Evolutionary conservation across 2,113 vertebrate genomes (phyloP).

Genomic region (Aythya baeri): DNA sequence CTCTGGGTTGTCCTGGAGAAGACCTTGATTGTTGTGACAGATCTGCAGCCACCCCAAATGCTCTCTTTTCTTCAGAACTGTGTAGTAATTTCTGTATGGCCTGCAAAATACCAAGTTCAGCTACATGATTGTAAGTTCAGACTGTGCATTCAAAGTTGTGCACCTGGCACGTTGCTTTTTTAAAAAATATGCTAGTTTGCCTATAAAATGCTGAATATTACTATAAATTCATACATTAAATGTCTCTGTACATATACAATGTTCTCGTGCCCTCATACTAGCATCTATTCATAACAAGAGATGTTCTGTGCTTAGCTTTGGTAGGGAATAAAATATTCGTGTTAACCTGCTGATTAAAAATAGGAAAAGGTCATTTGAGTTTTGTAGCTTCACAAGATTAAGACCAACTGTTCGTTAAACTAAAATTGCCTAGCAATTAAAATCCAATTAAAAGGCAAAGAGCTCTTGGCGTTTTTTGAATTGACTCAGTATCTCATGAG

Average conservation of each 20-base stretch:
- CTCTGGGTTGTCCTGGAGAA: background rate
- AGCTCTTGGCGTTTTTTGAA: background rate
- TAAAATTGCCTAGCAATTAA: background rate
- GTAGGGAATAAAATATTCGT: background rate
- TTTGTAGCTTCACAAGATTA: background rate
- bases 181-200: background rate
- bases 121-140: background rate
- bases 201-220: background rate
- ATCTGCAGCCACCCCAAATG: background rate
- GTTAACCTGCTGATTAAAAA: background rate
- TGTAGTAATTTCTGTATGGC: rapidly evolving
- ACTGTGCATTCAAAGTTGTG: background rate
- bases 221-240: background rate
- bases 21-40: background rate
- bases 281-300: background rate
- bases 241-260: background rate
- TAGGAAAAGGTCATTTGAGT: background rate
- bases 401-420: background rate
- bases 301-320: background rate
- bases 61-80: background rate
- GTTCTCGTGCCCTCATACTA: background rate
- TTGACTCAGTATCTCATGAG: rapidly evolving
- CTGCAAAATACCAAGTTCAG: background rate
- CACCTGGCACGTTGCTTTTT: background rate
- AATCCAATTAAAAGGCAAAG: background rate